Conservation (phyloP, 2,888 invertebrate species). For the Dynastes hyllus region DNA sequence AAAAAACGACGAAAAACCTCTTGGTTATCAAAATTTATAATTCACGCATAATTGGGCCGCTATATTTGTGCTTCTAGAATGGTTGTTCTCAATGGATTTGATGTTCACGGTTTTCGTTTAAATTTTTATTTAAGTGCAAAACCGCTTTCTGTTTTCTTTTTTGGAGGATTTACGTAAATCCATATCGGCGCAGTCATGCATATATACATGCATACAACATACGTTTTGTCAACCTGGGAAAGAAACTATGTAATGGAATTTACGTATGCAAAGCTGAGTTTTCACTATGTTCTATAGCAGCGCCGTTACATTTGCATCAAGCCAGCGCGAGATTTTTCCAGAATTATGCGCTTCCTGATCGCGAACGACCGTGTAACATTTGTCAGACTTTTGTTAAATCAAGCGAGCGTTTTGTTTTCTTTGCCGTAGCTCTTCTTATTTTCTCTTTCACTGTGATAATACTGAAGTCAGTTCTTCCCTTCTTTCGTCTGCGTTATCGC, state of each 20-base stretch:
- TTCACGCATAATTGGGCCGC: too few species aligned
- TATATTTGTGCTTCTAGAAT: too few species aligned
- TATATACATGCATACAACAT: neutral
- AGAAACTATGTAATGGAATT: constrained; percentile 12
- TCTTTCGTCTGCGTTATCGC: constrained; percentile 7
- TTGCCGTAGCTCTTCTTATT: constrained; percentile 14
- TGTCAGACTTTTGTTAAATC: constrained; percentile 34
- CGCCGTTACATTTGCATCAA: constrained; percentile 25
- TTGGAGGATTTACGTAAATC: too few species aligned
- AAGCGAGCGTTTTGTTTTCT: constrained; percentile 36
- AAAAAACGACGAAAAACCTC: too few species aligned
- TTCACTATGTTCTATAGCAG: neutral
- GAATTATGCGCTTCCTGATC: constrained; percentile 18
- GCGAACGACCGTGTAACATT: constrained; percentile 24
- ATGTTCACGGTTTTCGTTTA: too few species aligned
- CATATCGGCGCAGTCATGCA: too few species aligned
- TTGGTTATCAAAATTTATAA: too few species aligned
- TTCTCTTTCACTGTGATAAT: neutral
- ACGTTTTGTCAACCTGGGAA: neutral
- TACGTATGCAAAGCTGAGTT: constrained; percentile 21
- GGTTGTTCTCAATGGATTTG: too few species aligned
- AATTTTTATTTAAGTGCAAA: too few species aligned
- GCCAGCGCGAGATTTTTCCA: constrained; percentile 11
- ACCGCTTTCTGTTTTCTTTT: too few species aligned
- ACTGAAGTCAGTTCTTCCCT: neutral